These are phyloP conservation scores for Tetrao urogallus DNA, from an alignment of 2,113 vertebrate species.

Conservation along the genomic window DNA sequence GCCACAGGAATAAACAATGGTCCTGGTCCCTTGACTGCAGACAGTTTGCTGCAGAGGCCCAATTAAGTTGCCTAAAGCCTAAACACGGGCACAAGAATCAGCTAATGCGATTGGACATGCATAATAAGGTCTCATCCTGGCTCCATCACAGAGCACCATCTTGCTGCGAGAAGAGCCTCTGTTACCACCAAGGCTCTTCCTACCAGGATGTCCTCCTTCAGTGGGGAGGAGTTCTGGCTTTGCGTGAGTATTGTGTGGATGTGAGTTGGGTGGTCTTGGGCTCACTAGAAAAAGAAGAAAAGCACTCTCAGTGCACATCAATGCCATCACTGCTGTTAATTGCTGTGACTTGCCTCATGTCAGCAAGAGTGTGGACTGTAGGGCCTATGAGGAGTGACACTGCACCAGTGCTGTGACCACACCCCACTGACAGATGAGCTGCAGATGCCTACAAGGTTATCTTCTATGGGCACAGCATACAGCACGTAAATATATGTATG, in stretches of 20 bases:
- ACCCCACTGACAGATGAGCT: background rate
- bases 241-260: background rate
- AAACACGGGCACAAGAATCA: constrained; percentile 48
- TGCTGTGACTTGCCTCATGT: background rate
- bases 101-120: background rate
- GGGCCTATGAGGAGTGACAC: background rate
- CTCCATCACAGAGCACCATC: background rate
- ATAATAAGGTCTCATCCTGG: constrained; percentile 44
- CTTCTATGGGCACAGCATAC: background rate
- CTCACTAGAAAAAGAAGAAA: fast-evolving
- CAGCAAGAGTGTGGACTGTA: background rate
- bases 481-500: fast-evolving
- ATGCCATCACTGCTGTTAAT: background rate
- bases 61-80: constrained; percentile 45
- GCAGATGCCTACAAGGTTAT: background rate
- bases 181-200: background rate
- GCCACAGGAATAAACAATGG: constrained; percentile 57
- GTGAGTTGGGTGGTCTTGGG: background rate
- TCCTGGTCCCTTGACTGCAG: constrained; percentile 39
- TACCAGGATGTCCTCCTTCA: fast-evolving
- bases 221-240: background rate
- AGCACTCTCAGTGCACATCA: background rate
- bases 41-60: background rate
- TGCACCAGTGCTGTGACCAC: background rate
- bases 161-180: background rate